Evolutionary conservation across 2,797 vertebrate species (phyloP), one percentile per base, ranked within the genome.

Genomic region (Salarias fasciatus): DNA sequence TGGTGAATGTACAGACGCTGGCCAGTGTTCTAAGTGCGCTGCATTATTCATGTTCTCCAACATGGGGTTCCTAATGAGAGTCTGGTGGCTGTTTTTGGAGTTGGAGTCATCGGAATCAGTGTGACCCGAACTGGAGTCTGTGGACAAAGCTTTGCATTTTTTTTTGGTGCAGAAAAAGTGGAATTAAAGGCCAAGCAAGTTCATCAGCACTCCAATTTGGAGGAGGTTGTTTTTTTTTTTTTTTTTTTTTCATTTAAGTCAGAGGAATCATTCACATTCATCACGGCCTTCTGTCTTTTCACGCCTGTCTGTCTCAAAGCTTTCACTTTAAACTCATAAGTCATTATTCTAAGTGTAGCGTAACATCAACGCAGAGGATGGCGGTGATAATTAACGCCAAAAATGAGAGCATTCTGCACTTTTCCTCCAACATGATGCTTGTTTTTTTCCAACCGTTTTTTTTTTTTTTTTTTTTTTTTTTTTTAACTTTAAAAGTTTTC

Each of bases 31-130:
- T 84, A 82, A 91, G 87, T 80, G 50, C n/a, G 63, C 82, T 93
- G 88, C 89, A 94, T 94, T 92, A 94, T 94, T 94, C 89, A 93
- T 94, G 87, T 65, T 87, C 86, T 85, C 76, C 88, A 90, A 91
- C 89, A 88, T 81, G 80, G 87, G 88, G 78, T 84, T 88, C 77
- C 87, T 93, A 94, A 94, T 93, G 92, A 94, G 91, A 90, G 88
- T 86, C 88, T 90, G 82, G 88, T 92, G 88, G 89, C 90, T 90
- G 86, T 88, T 91, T 91, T 91, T 79, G 86, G 87, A 89, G 86
- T 82, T 85, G 42, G 60, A 78, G 76, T 80, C 75, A 76, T 76
- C 77, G 86, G 91, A 86, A 75, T 82, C 75, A 71, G 77, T 61
- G 71, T 89, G 91, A 92, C 91, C 92, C 78, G 15, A 60, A 70